Evolutionary conservation across 1,140 invertebrate species (phyloP).

Genomic region (Hestina assimilis): DNA sequence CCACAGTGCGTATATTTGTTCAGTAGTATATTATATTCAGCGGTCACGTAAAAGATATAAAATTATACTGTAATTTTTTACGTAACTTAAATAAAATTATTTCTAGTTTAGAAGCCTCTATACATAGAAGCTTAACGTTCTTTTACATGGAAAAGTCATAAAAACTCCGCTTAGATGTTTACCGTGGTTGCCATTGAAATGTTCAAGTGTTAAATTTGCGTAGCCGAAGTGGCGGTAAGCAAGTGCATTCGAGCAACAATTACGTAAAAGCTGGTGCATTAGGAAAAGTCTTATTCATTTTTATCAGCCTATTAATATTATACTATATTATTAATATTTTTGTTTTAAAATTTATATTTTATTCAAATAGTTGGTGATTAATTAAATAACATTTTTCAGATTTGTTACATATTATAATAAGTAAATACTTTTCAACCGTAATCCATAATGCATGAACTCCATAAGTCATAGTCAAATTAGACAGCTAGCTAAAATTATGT

Average conservation of each 20-base stretch:
- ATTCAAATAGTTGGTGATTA: no score
- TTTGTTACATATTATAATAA: background rate
- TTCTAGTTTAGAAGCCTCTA: conserved; percentile 9
- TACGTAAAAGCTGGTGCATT: conserved; percentile 16
- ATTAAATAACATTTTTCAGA: no score
- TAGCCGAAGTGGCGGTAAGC: conserved; percentile 15
- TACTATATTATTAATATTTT: no score
- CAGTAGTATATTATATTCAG: conserved; percentile 19
- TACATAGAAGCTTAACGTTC: conserved; percentile 11
- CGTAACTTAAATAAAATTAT: conserved; percentile 4
- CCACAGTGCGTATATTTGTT: conserved; percentile 19
- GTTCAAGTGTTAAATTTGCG: conserved; percentile 22
- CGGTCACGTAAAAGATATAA: conserved; percentile 24
- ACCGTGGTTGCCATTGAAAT: conserved; percentile 19
- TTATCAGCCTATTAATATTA: background rate
- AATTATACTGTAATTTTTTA: conserved; percentile 10
- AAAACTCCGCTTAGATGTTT: conserved; percentile 18
- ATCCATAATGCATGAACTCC: background rate
- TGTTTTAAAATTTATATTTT: no score
- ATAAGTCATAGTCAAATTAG: conserved; percentile 11
- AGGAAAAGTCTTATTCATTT: conserved; percentile 7
- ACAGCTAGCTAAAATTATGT: conserved; percentile 22
- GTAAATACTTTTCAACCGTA: background rate
- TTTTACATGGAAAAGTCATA: conserved; percentile 23
- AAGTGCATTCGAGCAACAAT: conserved; percentile 7